phyloP scores from a whole-genome alignment of 1,140 invertebrate species.

The Lethrus apterus region DNA sequence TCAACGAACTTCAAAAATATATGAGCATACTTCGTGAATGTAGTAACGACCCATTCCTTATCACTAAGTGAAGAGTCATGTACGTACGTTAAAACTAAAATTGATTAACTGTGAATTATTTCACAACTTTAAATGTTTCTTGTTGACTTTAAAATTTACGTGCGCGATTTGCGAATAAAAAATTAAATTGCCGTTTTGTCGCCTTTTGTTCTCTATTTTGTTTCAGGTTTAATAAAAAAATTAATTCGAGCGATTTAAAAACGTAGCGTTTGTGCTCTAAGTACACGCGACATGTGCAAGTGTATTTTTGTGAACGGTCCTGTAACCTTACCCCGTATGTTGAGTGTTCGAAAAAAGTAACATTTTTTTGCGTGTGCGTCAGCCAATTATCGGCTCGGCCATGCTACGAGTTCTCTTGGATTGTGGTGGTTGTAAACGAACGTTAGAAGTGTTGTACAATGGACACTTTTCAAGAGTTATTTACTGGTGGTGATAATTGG shows the following conservation, averaged over 20 bases:
- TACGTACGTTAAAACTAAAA: constrained; percentile 4
- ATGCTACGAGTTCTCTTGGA: constrained; percentile 27
- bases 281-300: not conserved
- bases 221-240: not conserved
- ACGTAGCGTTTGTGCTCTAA: not conserved
- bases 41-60: constrained; percentile 8
- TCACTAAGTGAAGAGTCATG: constrained; percentile 6
- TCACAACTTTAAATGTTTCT: not conserved
- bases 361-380: constrained; percentile 14
- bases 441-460: constrained; percentile 34
- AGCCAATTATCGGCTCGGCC: constrained; percentile 24
- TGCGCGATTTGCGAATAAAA: not conserved
- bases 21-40: constrained; percentile 6
- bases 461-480: constrained; percentile 40
- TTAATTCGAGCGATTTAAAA: not conserved
- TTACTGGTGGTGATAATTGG: constrained; percentile 32
- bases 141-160: not conserved
- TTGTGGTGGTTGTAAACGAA: constrained; percentile 26
- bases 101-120: not conserved
- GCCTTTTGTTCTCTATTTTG: not conserved
- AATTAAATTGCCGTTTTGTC: constrained; percentile 2
- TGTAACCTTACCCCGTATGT: no score
- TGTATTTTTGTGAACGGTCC: no score
- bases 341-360: not conserved
- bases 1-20: constrained; percentile 14